Evolutionary conservation across 2,113 vertebrate species (phyloP).

Genomic region (Tragelaphus buxtoni): DNA sequence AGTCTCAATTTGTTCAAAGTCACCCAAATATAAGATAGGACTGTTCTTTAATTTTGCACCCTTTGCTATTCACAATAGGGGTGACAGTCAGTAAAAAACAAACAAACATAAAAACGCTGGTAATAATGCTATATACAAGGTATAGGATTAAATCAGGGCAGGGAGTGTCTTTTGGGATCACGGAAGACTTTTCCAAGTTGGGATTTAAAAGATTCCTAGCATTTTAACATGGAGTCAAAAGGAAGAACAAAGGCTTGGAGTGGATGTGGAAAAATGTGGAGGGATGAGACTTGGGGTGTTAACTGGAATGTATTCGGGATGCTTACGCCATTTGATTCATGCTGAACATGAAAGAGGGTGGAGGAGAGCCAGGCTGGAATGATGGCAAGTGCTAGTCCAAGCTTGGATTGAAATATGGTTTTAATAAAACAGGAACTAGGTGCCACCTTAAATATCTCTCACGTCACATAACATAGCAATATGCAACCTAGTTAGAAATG

Average conservation of each 20-base stretch:
- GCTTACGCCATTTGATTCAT: neutral
- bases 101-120: neutral
- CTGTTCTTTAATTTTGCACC: neutral
- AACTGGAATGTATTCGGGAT: neutral
- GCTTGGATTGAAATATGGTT: neutral
- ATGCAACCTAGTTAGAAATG: neutral
- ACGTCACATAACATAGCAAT: too few species aligned
- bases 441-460: neutral
- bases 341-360: neutral
- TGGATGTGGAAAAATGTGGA: neutral
- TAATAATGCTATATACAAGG: neutral
- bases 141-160: neutral
- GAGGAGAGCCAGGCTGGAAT: neutral
- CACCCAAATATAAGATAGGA: neutral
- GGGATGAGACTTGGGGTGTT: neutral
- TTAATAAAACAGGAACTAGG: neutral
- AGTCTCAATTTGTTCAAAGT: neutral
- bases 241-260: neutral
- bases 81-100: neutral
- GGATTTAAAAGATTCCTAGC: neutral
- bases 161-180: neutral
- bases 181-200: neutral
- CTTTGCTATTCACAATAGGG: neutral
- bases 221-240: neutral
- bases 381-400: neutral